These are phyloP conservation scores for Drosophila borborema DNA, from an alignment of 2,888 invertebrate genomes.

Conservation along the genomic window DNA sequence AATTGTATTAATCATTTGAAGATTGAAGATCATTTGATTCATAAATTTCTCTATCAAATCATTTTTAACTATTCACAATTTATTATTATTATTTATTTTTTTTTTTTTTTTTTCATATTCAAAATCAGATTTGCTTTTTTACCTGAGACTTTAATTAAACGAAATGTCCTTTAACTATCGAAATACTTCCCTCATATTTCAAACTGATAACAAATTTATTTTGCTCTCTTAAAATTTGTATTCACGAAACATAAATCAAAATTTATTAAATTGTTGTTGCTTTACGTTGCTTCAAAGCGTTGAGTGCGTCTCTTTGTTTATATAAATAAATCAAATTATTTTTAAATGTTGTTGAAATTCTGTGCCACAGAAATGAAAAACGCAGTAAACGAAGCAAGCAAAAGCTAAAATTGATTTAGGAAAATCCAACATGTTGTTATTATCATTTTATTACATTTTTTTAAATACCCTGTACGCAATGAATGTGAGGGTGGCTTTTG, in stretches of 20 bases:
- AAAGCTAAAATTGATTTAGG: slow-evolving; percentile 19
- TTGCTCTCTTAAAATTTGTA: background rate
- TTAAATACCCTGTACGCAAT: background rate
- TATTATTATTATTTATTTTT: too few species aligned
- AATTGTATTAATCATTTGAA: too few species aligned
- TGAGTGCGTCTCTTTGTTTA: slow-evolving; percentile 3
- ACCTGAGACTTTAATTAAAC: background rate
- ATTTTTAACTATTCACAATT: too few species aligned
- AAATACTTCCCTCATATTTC: background rate
- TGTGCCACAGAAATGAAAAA: slow-evolving; percentile 2
- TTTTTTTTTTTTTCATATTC: too few species aligned
- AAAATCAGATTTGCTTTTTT: too few species aligned
- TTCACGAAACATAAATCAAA: slow-evolving; percentile 1
- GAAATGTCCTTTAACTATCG: background rate
- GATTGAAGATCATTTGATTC: too few species aligned
- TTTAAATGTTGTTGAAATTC: slow-evolving; percentile 1
- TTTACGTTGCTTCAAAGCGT: background rate
- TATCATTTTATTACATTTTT: background rate
- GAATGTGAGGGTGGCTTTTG: background rate
- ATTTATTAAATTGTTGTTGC: background rate
- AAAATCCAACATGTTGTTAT: slow-evolving; percentile 13
- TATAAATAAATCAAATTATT: slow-evolving; percentile 18
- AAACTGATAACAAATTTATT: background rate
- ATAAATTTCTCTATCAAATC: too few species aligned
- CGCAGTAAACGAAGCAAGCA: background rate